phyloP scores from a whole-genome alignment of 2,113 vertebrate species.

The Syrmaticus mikado region DNA sequence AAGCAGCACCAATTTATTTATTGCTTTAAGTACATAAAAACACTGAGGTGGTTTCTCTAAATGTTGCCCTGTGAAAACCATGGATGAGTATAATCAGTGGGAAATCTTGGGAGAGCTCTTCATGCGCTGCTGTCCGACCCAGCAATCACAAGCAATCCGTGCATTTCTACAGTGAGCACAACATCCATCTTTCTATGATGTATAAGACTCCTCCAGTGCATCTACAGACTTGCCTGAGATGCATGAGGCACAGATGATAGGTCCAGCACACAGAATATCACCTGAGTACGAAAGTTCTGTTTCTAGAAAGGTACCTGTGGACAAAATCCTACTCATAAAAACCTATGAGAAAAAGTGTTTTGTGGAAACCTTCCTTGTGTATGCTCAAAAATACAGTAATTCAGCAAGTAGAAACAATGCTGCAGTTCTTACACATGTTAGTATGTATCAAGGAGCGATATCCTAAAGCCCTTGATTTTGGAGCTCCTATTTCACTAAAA shows the following conservation, averaged over 20 bases:
- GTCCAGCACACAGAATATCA: background rate
- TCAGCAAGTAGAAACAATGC: background rate
- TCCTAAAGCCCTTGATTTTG: background rate
- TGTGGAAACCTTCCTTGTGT: background rate
- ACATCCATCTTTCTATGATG: background rate
- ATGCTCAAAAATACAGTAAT: background rate
- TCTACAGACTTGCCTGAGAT: background rate
- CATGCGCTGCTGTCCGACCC: background rate
- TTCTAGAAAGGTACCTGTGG: background rate
- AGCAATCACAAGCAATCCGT: background rate
- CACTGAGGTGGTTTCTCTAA: background rate
- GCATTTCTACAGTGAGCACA: background rate
- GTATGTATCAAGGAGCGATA: background rate
- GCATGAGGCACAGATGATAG: background rate
- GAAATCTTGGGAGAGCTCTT: background rate
- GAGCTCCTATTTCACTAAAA: background rate
- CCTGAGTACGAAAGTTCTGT: background rate
- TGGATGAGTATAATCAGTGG: background rate
- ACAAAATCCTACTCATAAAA: background rate
- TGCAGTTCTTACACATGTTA: background rate
- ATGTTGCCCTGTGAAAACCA: background rate
- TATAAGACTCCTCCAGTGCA: background rate
- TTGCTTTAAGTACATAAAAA: background rate
- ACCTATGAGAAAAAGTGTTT: background rate
- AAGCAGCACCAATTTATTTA: conserved; percentile 43